A percentile compares a stretch with the other conserved stretches of the same genome.
Conservation (phyloP, 2,113 vertebrate species). For the Salvelinus alpinus region DNA sequence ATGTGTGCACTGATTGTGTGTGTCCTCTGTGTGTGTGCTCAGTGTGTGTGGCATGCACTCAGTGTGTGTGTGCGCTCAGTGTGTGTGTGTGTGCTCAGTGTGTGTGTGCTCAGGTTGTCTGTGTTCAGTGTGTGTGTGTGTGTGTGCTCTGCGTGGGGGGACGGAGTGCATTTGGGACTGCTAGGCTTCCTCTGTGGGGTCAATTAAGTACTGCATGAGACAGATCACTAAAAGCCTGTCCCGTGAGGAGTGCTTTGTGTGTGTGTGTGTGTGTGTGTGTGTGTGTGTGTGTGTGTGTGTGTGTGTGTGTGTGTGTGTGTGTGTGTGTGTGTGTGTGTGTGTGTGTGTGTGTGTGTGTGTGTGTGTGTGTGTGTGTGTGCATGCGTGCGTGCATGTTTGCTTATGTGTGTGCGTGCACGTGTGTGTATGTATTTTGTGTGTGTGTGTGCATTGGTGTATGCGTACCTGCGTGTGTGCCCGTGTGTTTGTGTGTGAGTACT, state of each 20-base stretch:
- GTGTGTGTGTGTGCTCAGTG: too few relatives aligned
- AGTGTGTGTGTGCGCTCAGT: too few relatives aligned
- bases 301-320: too few relatives aligned
- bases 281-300: conserved; percentile 4
- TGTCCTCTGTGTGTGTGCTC: too few relatives aligned
- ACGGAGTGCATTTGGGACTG: conserved; percentile 74
- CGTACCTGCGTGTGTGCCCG: too few relatives aligned
- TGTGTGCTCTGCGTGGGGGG: conserved; percentile 41
- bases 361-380: not conserved
- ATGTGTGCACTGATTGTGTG: too few relatives aligned
- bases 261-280: conserved; percentile 16
- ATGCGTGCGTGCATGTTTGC: not conserved
- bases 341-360: not conserved
- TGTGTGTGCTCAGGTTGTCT: too few relatives aligned
- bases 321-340: too few relatives aligned
- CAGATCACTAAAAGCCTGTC: conserved; percentile 81
- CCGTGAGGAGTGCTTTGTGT: conserved; percentile 72
- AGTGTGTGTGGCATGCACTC: too few relatives aligned
- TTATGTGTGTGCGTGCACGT: too few relatives aligned
- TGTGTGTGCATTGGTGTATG: too few relatives aligned
- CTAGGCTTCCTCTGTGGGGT: conserved; percentile 78
- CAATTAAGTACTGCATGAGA: conserved; percentile 85
- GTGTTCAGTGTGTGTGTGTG: not conserved
- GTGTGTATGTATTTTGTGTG: too few relatives aligned
- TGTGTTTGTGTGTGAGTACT: not conserved